Conservation (phyloP, 2,888 invertebrate species). For the Mimas tiliae region DNA sequence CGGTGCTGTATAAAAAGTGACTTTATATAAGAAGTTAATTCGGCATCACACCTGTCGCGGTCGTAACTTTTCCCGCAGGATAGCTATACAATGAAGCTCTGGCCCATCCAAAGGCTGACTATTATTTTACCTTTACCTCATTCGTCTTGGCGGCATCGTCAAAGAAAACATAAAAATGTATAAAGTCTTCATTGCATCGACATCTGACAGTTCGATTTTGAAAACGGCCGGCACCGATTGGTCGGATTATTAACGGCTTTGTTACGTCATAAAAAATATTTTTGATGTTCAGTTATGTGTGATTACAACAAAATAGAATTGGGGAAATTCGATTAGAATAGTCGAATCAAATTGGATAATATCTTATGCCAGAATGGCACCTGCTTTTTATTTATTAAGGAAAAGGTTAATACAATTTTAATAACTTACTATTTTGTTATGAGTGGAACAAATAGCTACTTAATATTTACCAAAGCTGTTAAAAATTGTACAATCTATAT, state of each 20-base stretch:
- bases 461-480: neutral
- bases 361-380: slow-evolving; percentile 40
- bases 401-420: slow-evolving; percentile 1
- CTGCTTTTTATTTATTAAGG: slow-evolving; percentile 29
- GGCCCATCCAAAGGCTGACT: slow-evolving; percentile 62
- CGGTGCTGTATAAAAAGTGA: slow-evolving; percentile 77
- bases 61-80: slow-evolving; percentile 79
- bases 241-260: slow-evolving; percentile 57
- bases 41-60: slow-evolving; percentile 81
- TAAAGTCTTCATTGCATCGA: slow-evolving; percentile 76
- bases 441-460: neutral
- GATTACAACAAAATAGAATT: slow-evolving; percentile 45
- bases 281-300: slow-evolving; percentile 49
- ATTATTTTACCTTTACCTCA: slow-evolving; percentile 68
- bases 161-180: slow-evolving; percentile 73
- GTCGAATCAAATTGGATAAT: slow-evolving; percentile 24
- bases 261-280: slow-evolving; percentile 47
- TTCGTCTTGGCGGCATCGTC: slow-evolving; percentile 72
- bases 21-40: slow-evolving; percentile 83
- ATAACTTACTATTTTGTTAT: neutral
- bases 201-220: slow-evolving; percentile 78
- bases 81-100: slow-evolving; percentile 77
- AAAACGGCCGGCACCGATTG: slow-evolving; percentile 57
- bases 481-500: neutral
- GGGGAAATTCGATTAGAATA: slow-evolving; percentile 48